Evolutionary conservation across 2,113 vertebrate genomes (phyloP).

Genomic region (Bubo scandiacus): DNA sequence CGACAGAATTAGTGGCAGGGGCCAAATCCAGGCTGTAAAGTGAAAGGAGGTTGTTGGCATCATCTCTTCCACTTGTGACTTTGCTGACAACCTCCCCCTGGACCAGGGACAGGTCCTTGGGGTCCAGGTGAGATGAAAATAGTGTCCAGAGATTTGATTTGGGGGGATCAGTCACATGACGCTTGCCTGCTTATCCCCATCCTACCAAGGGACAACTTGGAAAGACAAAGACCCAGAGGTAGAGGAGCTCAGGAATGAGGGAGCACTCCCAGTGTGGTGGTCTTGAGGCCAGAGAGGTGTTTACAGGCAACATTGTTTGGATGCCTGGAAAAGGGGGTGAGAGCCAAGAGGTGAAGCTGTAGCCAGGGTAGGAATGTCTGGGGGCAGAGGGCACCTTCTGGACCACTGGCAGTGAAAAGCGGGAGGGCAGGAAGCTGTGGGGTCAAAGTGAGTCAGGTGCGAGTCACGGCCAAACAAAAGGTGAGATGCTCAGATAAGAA

Average conservation of each 20-base stretch:
- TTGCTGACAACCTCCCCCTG: not conserved
- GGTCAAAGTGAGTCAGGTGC: conserved; percentile 49
- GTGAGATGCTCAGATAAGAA: conserved; percentile 28
- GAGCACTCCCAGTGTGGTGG: not conserved
- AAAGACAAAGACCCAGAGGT: not conserved
- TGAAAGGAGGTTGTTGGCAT: not conserved
- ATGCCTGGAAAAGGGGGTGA: not conserved
- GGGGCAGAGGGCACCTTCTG: not conserved
- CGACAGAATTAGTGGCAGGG: not conserved
- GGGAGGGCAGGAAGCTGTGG: not conserved
- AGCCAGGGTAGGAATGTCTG: not conserved
- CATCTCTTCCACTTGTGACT: not conserved
- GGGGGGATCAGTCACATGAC: not conserved
- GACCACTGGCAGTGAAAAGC: conserved; percentile 30
- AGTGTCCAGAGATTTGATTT: not conserved
- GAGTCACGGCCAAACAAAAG: conserved; percentile 40
- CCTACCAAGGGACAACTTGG: not conserved
- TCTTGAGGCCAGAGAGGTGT: not conserved
- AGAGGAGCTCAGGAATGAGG: not conserved
- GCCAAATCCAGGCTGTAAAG: not conserved
- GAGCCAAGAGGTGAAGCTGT: not conserved
- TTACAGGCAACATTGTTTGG: not conserved
- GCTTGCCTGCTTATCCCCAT: not conserved
- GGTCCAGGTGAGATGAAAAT: not conserved
- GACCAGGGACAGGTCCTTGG: not conserved